Evolutionary conservation across 2,113 vertebrate genomes (phyloP).

Genomic region (Ginglymostoma cirratum): DNA sequence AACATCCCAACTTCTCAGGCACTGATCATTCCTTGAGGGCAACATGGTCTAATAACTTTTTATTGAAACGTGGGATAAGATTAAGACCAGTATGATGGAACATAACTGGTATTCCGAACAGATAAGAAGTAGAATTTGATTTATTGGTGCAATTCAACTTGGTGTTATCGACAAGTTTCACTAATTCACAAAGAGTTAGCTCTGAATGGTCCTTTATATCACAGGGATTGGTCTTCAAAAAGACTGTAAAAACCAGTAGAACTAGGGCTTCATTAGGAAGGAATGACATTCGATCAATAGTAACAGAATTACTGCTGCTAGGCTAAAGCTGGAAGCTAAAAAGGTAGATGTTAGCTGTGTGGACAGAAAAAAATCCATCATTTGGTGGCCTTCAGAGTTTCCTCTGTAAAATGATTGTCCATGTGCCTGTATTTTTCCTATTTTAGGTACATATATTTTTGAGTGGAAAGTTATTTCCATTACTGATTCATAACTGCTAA

Average conservation of each 20-base stretch:
- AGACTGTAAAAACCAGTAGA: neutral
- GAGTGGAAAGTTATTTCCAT: neutral
- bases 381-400: neutral
- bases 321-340: neutral
- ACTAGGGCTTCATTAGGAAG: neutral
- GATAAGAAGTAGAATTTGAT: neutral
- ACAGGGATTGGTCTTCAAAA: neutral
- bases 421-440: neutral
- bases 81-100: neutral
- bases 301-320: neutral
- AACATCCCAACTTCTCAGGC: neutral
- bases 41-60: neutral
- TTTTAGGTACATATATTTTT: neutral
- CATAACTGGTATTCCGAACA: neutral
- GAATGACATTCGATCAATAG: neutral
- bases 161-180: neutral
- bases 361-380: neutral
- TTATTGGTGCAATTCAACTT: neutral
- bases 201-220: neutral
- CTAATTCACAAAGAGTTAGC: neutral
- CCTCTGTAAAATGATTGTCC: slow-evolving; percentile 8
- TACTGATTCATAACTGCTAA: neutral
- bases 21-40: neutral
- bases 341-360: neutral
- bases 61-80: neutral